Base-by-base conservation (phyloP, 2,113 vertebrate species). In the Machaerirhynchus nigripectus region DNA sequence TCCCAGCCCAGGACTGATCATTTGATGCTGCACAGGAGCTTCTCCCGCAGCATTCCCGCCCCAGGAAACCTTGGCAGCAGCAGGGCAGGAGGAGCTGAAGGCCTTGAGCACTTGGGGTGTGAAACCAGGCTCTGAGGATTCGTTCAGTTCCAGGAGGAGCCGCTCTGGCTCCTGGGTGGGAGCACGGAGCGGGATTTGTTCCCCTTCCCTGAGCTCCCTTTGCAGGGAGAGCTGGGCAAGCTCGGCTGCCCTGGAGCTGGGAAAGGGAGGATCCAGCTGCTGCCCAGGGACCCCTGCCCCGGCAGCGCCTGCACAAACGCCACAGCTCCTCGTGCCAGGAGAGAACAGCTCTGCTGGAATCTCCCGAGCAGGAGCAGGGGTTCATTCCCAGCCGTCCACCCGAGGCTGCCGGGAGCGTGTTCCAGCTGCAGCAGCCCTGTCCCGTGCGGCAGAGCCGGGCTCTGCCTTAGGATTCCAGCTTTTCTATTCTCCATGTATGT, bases 161-260 rank as follows among this genome's bases (percentile, higher is more conserved):
- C 14, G 55, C 23, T 33, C 35, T 60, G 60, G 50, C 65, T 50
- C 13, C 42, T 1, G 2, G 65, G 11, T 82, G 87, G 23, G 8
- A 13, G 60, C 64, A 28, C 1, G 1, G 56, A 31, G 28, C 2
- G 4, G 55, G n/a, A 47, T 83, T 75, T 50, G 21, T n/a, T 77
- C 5, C 0, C 61, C 28, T 44, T 57, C 31, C 19, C 3, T 12
- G 64, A 16, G 33, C 4, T 46, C 47, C 68, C 9, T 0, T 23
- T 30, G 74, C 7, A 47, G 74, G 20, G 20, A 26, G 15, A 52
- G 88, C 53, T 26, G 24, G 30, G 23, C 42, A 31, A 55, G 59
- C 70, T 94, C 15, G 2, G 76, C 53, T 69, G 33, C 52, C 8
- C 81, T 53, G 47, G 74, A 61, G 85, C 61, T 50, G 60, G 85